Base-by-base conservation (phyloP, 2,888 invertebrate genomes). In the Dynastes grantii region DNA sequence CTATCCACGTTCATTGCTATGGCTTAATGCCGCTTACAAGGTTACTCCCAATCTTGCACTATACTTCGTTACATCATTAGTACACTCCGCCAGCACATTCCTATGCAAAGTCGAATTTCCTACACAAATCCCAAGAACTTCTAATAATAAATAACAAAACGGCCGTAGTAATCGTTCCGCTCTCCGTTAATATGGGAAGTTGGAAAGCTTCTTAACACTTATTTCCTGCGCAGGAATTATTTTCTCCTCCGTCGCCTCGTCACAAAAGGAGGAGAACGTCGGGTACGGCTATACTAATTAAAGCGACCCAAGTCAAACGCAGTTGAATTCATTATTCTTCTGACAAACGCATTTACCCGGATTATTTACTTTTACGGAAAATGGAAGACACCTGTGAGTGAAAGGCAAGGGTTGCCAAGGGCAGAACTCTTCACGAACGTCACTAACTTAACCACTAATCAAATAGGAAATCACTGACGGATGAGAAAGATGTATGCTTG, bases 341-440 rank as follows among this genome's bases (percentile, higher is more conserved):
- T 67, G 67, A 67, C 58, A 67, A 65, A 76, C 76, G 37, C 58
- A 76, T 67, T 76, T 76, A 45, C 76, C 58, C 55, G 32, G 49
- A 67, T 68, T 76, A 68, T 76, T 76, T 76, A 76, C 76, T 76
- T 76, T 76, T 27, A 68, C 55, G 76, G 67, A 67, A 76, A 76
- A 55, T 55, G 27, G 68, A 76, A 76, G 68, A 58, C 68, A 76
- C 76, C 76, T 76, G 76, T 61, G 67, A 67, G 68, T 68, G 76
- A 76, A 55, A 49, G 40, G 67, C 58, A 49, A 51, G 55, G 67
- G 67, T 55, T 68, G 76, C 76, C 76, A 29, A 55, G 58, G 76
- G 67, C 76, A 68, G 68, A 37, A 27, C 49, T 37, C 22, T 13
- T 37, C n/a, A 45, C 67, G 58, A 55, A 55, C 68, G 67, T 55